phyloP scores from a whole-genome alignment of 2,888 invertebrate species.

The Drosophila mercatorum region DNA sequence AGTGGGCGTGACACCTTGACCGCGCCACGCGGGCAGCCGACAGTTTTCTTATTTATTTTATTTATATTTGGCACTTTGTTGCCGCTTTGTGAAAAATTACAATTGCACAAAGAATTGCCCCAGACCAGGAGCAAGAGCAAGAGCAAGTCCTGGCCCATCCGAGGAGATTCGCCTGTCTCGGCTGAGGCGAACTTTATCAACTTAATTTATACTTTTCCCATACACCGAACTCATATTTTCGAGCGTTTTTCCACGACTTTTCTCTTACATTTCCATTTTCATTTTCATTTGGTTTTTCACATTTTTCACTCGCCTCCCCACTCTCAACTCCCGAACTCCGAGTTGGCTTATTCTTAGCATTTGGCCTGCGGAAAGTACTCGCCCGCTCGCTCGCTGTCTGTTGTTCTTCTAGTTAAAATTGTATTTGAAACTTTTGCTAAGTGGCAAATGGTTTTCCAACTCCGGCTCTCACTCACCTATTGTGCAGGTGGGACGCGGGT shows the following conservation, averaged over 20 bases:
- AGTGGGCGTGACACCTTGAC: conserved; percentile 17
- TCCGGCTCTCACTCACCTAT: conserved; percentile 25
- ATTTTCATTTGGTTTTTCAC: conserved; percentile 6
- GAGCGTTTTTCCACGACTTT: conserved; percentile 12
- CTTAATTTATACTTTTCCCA: conserved; percentile 56
- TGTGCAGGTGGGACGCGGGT: conserved; percentile 11
- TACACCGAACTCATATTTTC: conserved; percentile 39
- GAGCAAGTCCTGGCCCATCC: no score
- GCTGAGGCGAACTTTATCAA: conserved; percentile 61
- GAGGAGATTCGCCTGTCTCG: neutral
- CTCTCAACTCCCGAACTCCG: neutral
- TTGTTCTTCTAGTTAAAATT: conserved; percentile 53
- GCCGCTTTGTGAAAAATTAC: conserved; percentile 52
- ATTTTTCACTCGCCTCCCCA: conserved; percentile 32
- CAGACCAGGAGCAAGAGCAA: neutral
- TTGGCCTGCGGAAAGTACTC: conserved; percentile 50
- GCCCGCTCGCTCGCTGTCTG: conserved; percentile 16
- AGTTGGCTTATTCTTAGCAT: conserved; percentile 20
- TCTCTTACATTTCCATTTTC: conserved; percentile 2
- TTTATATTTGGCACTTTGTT: conserved; percentile 43
- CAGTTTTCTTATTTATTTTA: conserved; percentile 69
- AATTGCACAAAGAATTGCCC: conserved; percentile 22
- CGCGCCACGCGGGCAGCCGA: conserved; percentile 40
- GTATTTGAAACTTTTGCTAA: conserved; percentile 69
- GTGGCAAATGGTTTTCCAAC: conserved; percentile 61